Base-by-base conservation (phyloP, 2,797 vertebrate species). In the Dallia pectoralis region DNA sequence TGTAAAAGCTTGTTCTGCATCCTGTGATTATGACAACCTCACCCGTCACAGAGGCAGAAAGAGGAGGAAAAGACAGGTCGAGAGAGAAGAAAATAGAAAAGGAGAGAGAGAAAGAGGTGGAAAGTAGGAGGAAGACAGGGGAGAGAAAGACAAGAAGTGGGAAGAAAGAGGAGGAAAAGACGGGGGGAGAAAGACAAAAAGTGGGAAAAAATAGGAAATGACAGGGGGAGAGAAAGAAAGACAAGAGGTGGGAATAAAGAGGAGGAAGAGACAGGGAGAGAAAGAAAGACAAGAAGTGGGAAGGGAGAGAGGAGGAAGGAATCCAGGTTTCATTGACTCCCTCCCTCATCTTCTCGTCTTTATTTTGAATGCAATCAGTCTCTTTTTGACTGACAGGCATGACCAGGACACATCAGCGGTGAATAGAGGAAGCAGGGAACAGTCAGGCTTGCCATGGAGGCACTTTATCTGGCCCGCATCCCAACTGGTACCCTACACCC, bases 341-440 rank as follows among this genome's bases (percentile, higher is more conserved):
- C 86, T 89, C 82, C 79, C 80, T 85, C 79, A 49, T 22, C 70
- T 61, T 69, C 32, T 33, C 83, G 82, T 87, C 88, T 88, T 80
- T 90, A 87, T 90, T 86, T 90, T 91, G 80, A 91, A 92, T 85
- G 89, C 82, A 79, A 88, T 91, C 90, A 87, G 85, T 74, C 69
- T 49, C 27, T 67, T 81, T 82, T 85, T 91, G 91, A 93, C 79
- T 92, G 93, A 90, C 91, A 86, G 85, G 88, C 87, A 87, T 84
- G 88, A 91, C 92, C 72, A 86, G 90, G 87, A 87, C 90, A 88
- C 82, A 91, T 90, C 89, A 88, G 40, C 84, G 91, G 86, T 90
- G 88, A 91, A 92, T 89, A 91, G 87, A 91, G 87, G 11, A 59
- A 56, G 88, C 87, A 86, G 82, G 90, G 86, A 82, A 82, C 59